Percentiles rank a stretch among this genome's conserved stretches.
These are phyloP conservation scores for Eupeodes latifasciatus DNA, from an alignment of 2,888 invertebrate species.

Conservation along the genomic window DNA sequence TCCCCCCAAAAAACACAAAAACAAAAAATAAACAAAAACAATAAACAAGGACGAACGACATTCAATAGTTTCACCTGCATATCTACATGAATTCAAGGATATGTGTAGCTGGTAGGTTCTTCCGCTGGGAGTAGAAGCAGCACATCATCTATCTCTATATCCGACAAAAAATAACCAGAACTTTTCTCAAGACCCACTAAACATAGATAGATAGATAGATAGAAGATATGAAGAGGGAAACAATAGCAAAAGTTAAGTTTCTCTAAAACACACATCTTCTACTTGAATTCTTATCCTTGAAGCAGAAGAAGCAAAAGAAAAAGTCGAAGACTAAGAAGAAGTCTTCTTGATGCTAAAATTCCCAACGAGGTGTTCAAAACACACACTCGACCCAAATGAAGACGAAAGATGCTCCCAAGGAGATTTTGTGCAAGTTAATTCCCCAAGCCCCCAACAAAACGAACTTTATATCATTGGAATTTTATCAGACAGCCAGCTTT, in stretches of 20 bases:
- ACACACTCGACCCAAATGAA: constrained; percentile 60
- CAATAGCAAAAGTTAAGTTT: constrained; percentile 74
- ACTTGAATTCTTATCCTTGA: constrained; percentile 71
- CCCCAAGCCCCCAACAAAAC: constrained; percentile 42
- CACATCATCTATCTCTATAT: constrained; percentile 3
- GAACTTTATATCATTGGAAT: constrained; percentile 62
- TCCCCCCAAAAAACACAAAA: not conserved
- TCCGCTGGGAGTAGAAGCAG: constrained; percentile 41
- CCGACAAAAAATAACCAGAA: constrained; percentile 16
- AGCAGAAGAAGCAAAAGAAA: constrained; percentile 3
- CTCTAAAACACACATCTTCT: constrained; percentile 70
- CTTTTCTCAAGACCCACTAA: constrained; percentile 26
- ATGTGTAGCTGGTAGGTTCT: constrained; percentile 28
- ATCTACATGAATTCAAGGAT: constrained; percentile 67
- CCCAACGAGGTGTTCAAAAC: constrained; percentile 44
- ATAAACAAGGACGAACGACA: constrained; percentile 27
- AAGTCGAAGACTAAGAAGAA: constrained; percentile 2
- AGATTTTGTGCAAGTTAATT: constrained; percentile 66
- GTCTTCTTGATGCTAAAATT: constrained; percentile 42
- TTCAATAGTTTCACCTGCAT: constrained; percentile 71
- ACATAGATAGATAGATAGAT: not conserved
- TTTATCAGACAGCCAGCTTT: constrained; percentile 64
- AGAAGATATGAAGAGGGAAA: constrained; percentile 20
- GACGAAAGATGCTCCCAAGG: constrained; percentile 60
- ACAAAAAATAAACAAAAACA: constrained; percentile 18